Conservation (phyloP, 2,797 vertebrate genomes). For the Bothrops alternatus region DNA sequence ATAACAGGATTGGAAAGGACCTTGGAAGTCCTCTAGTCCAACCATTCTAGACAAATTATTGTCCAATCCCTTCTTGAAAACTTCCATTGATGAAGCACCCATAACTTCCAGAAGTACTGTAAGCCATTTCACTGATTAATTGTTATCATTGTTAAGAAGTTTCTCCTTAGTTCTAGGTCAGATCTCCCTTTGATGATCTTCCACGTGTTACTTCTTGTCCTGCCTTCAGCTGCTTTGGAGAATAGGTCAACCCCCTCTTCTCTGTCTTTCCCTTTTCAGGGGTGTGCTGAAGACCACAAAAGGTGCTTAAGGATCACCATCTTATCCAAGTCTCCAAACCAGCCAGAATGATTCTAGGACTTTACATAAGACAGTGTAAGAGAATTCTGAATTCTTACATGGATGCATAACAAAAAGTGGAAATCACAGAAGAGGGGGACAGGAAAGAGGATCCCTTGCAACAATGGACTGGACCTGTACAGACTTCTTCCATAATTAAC, state of each 20-base stretch:
- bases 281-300: background rate
- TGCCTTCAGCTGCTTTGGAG: no score
- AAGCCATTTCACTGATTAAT: background rate
- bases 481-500: background rate
- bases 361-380: background rate
- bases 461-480: background rate
- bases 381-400: background rate
- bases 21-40: background rate
- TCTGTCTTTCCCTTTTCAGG: background rate
- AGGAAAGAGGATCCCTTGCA: background rate
- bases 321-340: background rate
- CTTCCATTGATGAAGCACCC: background rate
- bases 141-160: background rate
- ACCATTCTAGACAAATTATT: background rate
- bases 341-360: background rate
- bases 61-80: background rate
- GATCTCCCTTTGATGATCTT: background rate
- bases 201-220: background rate
- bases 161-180: background rate
- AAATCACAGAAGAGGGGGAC: background rate
- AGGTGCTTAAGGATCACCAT: background rate
- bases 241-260: background rate
- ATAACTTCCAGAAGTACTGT: background rate
- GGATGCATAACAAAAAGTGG: background rate
- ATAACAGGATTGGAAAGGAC: background rate